Percentiles rank a stretch among this genome's conserved stretches.
phyloP scores from a whole-genome alignment of 2,888 invertebrate genomes.

The Fissipunctia ypsillon region DNA sequence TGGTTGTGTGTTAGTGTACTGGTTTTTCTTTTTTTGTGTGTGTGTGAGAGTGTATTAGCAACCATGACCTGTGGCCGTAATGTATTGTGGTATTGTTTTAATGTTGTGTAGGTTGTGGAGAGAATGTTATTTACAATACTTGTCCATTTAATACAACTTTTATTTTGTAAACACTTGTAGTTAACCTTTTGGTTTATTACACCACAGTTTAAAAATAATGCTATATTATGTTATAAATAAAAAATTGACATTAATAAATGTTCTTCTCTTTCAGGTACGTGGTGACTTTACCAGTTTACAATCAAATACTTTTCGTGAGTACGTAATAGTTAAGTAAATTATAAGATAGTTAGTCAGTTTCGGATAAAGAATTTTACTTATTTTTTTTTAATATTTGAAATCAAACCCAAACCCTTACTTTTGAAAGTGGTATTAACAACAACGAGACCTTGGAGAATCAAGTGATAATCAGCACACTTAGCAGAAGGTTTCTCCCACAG shows the following conservation, averaged over 20 bases:
- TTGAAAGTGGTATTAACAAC: neutral
- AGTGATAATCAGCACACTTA: constrained; percentile 17
- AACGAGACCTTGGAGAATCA: neutral
- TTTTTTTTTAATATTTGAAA: neutral
- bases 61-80: constrained; percentile 46
- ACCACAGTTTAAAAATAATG: neutral
- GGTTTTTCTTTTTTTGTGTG: constrained; percentile 2
- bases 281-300: neutral
- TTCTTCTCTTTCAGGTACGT: constrained; percentile 46
- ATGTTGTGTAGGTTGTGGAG: neutral
- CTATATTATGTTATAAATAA: too few relatives aligned
- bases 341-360: neutral
- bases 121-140: neutral
- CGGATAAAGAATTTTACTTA: neutral
- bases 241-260: neutral
- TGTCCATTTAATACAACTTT: neutral
- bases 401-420: neutral
- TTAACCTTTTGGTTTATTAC: neutral
- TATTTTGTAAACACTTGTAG: neutral
- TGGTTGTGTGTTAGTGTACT: constrained; percentile 6
- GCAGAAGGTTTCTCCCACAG: neutral
- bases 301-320: constrained; percentile 8
- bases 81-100: constrained; percentile 11
- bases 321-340: neutral
- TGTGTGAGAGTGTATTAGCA: constrained; percentile 10